Evolutionary conservation across 1,140 invertebrate species (phyloP), one percentile per base, ranked within the genome.

Genomic region (Achatina immaculata): DNA sequence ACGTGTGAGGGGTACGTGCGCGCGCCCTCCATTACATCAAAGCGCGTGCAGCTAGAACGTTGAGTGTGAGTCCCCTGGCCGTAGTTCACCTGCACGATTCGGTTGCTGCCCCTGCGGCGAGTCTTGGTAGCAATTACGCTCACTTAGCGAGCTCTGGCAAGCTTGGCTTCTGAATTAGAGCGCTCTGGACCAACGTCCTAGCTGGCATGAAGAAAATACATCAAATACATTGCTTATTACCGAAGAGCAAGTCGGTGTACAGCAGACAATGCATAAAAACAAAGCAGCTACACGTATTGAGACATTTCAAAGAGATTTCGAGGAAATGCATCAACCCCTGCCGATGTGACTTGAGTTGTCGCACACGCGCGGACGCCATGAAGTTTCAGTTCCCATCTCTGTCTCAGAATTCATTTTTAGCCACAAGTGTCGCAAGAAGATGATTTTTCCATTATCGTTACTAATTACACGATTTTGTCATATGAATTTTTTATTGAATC

Each of bases 21-120:
- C n/a, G 58, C 58, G 58, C 58, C 58, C 58, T 62, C 58, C 58
- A 62, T 62, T 28, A 62, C 58, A 62, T 62, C 58, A 62, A 62
- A 62, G 58, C 58, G 58, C 58, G 58, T 62, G 58, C 58, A 31
- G 58, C n/a, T 31, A 34, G 58, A 34, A 19, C 11, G n/a, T 62
- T 28, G 58, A 62, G 58, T 62, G 58, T 34, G 58, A 62, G 58
- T n/a, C 58, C 9, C 28, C n/a, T 62, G 58, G 28, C 31, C 9
- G n/a, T 34, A 14, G 28, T 62, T 62, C 58, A 62, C 58, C 58
- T 62, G 58, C 58, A 62, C 4, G 3, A 16, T 19, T 34, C 58
- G n/a, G 2, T 31, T 31, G 28, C 1, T 62, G 21, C 28, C 28
- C 58, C 58, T 16, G 58, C 58, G 28, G 58, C 58, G 58, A 62